Evolutionary conservation across 2,888 invertebrate genomes (phyloP).

Genomic region (Trachelus stipa): DNA sequence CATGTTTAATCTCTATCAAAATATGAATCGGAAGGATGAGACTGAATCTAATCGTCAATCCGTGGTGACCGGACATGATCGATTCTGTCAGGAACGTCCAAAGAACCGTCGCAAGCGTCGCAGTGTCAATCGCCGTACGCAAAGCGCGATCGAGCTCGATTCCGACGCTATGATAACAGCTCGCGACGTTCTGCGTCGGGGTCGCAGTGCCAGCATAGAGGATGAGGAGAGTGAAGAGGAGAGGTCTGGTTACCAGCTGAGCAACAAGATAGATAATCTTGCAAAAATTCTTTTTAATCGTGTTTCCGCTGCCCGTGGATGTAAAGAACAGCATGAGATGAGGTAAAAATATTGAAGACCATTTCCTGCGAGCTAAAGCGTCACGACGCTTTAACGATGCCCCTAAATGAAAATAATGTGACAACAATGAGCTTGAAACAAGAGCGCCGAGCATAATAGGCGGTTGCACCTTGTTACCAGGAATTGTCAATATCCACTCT

Average conservation of each 20-base stretch:
- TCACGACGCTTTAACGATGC: not conserved
- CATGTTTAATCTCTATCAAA: conserved; percentile 85
- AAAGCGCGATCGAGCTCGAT: conserved; percentile 63
- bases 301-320: conserved; percentile 59
- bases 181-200: conserved; percentile 59
- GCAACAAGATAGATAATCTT: conserved; percentile 80
- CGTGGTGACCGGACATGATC: conserved; percentile 83
- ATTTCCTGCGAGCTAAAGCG: not conserved
- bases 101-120: conserved; percentile 65
- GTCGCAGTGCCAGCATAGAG: conserved; percentile 76
- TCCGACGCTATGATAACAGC: conserved; percentile 58
- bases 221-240: conserved; percentile 72
- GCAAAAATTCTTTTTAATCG: conserved; percentile 78
- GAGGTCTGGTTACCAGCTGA: conserved; percentile 72
- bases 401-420: not conserved
- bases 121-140: conserved; percentile 54
- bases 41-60: conserved; percentile 65
- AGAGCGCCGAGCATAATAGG: not conserved
- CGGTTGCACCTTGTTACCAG: not conserved
- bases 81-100: conserved; percentile 80
- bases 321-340: conserved; percentile 50
- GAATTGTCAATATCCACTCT: conserved; percentile 1
- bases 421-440: not conserved
- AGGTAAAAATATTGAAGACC: conserved; percentile 10
- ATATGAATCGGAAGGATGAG: conserved; percentile 73